Percentiles rank a stretch among this genome's conserved stretches.
Conservation (phyloP, 1,140 invertebrate genomes). For the Pentalonia nigronervosa region DNA sequence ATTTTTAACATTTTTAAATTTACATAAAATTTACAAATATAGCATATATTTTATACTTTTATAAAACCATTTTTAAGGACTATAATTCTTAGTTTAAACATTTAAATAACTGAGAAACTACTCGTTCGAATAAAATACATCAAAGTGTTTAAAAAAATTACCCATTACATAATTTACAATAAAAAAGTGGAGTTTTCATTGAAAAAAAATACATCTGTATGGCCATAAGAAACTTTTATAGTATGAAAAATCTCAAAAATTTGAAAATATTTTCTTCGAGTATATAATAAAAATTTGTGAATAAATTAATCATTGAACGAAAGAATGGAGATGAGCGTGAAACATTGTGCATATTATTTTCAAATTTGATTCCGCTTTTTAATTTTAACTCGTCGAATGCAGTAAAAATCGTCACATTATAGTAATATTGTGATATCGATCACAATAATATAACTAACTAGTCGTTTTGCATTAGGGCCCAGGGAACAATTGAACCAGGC, state of each 20-base stretch:
- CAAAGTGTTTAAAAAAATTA: background rate
- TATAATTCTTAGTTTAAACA: background rate
- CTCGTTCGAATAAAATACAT: background rate
- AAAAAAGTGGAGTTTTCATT: background rate
- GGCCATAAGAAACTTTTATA: background rate
- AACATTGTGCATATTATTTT: background rate
- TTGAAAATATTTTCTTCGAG: too few relatives aligned
- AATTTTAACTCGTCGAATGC: background rate
- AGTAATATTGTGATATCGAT: background rate
- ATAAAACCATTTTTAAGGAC: too few relatives aligned
- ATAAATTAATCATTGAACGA: too few relatives aligned
- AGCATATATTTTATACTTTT: too few relatives aligned
- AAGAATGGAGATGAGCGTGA: background rate
- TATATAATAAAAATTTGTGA: too few relatives aligned
- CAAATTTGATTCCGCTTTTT: too few relatives aligned
- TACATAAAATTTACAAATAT: too few relatives aligned
- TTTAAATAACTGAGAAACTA: background rate
- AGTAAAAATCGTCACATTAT: background rate
- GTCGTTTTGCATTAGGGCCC: conserved; percentile 66
- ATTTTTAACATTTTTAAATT: background rate
- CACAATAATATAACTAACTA: background rate
- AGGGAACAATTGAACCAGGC: conserved; percentile 91
- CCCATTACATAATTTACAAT: background rate
- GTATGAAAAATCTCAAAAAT: too few relatives aligned
- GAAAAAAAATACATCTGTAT: background rate